Evolutionary conservation across 2,888 invertebrate genomes (phyloP).

Genomic region (Marronus borbonicus): DNA sequence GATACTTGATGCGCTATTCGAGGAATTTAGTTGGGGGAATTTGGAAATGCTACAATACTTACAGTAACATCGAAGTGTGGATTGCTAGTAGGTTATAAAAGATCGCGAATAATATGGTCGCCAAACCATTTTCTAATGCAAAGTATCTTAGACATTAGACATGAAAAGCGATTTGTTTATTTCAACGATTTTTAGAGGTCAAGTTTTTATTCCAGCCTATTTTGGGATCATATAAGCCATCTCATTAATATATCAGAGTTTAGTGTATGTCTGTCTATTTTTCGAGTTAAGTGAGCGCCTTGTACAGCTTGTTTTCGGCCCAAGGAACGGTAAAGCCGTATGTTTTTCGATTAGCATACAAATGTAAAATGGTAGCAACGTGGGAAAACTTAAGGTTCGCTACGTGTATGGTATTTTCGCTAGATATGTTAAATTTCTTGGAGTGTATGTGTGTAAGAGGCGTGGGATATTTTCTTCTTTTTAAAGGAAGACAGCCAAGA

Average conservation of each 20-base stretch:
- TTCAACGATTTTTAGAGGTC: conserved; percentile 3
- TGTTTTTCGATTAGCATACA: conserved; percentile 37
- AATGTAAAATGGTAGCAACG: conserved; percentile 37
- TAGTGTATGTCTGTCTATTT: not conserved
- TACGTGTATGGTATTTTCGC: not conserved
- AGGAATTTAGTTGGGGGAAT: not conserved
- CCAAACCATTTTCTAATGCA: too few relatives aligned
- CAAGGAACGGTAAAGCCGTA: conserved; percentile 32
- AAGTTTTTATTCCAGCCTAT: conserved; percentile 11
- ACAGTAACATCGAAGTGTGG: too few relatives aligned
- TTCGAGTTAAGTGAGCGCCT: not conserved
- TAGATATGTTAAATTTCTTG: not conserved
- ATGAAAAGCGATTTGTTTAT: not conserved
- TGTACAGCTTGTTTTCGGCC: not conserved
- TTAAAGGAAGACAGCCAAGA: not conserved
- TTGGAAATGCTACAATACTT: too few relatives aligned
- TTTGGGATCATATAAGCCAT: not conserved
- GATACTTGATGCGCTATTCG: not conserved
- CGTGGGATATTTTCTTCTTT: not conserved
- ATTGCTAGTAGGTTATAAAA: too few relatives aligned
- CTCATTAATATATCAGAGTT: conserved; percentile 9
- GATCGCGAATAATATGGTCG: too few relatives aligned
- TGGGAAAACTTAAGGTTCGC: conserved; percentile 31
- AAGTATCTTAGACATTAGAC: too few relatives aligned
- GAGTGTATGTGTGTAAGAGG: not conserved